Evolutionary conservation across 2,113 vertebrate species (phyloP).

Genomic region (Menura novaehollandiae): DNA sequence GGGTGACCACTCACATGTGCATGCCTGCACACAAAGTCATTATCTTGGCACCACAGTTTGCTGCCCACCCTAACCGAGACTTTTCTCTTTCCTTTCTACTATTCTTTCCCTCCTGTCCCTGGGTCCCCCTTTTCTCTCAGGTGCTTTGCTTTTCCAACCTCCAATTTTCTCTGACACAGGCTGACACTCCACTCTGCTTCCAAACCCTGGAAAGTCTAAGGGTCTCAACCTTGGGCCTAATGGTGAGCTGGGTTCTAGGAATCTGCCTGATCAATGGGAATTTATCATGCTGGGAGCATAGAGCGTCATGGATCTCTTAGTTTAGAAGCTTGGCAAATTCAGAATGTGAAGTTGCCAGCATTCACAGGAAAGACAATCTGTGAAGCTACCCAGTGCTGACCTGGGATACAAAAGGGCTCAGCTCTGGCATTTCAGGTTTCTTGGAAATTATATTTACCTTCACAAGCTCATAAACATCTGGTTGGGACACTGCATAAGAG

Average conservation of each 20-base stretch:
- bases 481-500: conserved; percentile 14
- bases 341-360: not conserved
- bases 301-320: not conserved
- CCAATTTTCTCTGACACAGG: not conserved
- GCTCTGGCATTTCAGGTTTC: not conserved
- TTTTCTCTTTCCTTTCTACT: not conserved
- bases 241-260: not conserved
- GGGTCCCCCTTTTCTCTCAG: not conserved
- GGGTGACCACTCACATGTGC: accelerated
- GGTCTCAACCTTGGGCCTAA: not conserved
- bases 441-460: conserved; percentile 15
- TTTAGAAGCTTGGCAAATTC: not conserved
- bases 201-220: not conserved
- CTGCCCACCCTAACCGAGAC: not conserved
- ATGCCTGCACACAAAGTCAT: not conserved
- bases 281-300: not conserved
- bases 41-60: not conserved
- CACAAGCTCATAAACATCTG: conserved; percentile 47
- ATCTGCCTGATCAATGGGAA: not conserved
- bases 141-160: not conserved
- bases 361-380: not conserved
- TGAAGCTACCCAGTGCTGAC: not conserved
- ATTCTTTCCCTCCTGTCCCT: not conserved
- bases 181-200: not conserved
- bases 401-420: not conserved